Conservation (phyloP, 2,888 invertebrate genomes). For the Melieria omissa region DNA sequence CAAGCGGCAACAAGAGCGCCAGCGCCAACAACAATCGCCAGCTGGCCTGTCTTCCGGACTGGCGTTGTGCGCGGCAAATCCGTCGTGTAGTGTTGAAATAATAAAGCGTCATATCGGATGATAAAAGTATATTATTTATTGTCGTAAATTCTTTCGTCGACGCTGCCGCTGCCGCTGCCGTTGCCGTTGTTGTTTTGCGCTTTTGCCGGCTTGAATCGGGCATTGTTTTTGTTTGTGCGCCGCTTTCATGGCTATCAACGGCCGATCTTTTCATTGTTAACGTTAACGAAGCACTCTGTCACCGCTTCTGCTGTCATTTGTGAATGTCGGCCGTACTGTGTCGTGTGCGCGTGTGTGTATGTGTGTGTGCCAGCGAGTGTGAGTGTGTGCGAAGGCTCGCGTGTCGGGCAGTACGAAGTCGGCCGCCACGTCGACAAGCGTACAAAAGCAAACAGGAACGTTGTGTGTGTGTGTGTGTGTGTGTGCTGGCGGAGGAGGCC, state of each 20-base stretch:
- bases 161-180: not conserved
- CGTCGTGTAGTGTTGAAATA: conserved; percentile 34
- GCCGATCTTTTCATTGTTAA: conserved; percentile 29
- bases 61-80: conserved; percentile 2
- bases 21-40: too few relatives aligned
- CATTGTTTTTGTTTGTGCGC: conserved; percentile 6
- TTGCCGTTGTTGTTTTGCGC: conserved; percentile 7
- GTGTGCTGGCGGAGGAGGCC: not conserved
- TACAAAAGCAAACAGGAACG: too few relatives aligned
- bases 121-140: conserved; percentile 30
- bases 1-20: too few relatives aligned
- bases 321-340: not conserved
- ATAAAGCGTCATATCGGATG: conserved; percentile 33
- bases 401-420: too few relatives aligned
- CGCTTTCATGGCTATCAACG: conserved; percentile 28
- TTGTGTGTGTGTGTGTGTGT: not conserved
- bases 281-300: conserved; percentile 28
- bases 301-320: not conserved
- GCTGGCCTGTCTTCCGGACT: too few relatives aligned
- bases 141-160: conserved; percentile 17
- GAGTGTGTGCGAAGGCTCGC: not conserved
- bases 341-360: not conserved
- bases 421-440: too few relatives aligned
- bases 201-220: not conserved
- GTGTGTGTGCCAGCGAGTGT: not conserved